Evolutionary conservation across 2,113 vertebrate species (phyloP).

Genomic region (Callipepla squamata): DNA sequence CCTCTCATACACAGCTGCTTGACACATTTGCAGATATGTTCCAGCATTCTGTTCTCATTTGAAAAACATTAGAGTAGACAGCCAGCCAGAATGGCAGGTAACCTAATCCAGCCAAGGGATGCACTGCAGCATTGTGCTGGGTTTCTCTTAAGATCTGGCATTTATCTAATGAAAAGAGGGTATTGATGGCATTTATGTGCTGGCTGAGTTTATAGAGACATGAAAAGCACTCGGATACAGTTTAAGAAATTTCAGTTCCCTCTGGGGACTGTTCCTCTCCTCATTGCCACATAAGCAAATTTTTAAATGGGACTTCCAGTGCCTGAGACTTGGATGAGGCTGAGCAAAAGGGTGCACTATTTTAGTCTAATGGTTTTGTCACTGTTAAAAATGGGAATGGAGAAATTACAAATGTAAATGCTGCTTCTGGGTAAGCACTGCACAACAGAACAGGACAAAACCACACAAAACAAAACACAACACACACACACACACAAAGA

Average conservation of each 20-base stretch:
- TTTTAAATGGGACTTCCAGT: background rate
- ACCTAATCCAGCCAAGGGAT: background rate
- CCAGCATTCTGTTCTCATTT: constrained; percentile 39
- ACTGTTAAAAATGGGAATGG: background rate
- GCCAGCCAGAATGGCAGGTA: constrained; percentile 6
- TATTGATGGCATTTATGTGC: background rate
- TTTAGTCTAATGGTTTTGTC: background rate
- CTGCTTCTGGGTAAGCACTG: background rate
- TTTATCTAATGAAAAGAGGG: background rate
- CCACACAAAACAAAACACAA: no score
- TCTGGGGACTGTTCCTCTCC: background rate
- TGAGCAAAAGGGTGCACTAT: background rate
- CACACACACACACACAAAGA: background rate
- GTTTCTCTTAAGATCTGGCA: background rate
- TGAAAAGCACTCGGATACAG: background rate
- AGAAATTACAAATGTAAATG: background rate
- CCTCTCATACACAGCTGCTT: constrained; percentile 33
- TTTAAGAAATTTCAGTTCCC: background rate
- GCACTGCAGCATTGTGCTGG: background rate
- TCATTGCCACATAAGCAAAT: fast-evolving
- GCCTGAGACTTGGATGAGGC: background rate
- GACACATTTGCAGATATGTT: background rate
- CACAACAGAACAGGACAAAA: background rate
- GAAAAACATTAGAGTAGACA: constrained; percentile 6
- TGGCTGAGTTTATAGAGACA: background rate